phyloP scores from a whole-genome alignment of 1,140 invertebrate genomes.

The Pantala flavescens region DNA sequence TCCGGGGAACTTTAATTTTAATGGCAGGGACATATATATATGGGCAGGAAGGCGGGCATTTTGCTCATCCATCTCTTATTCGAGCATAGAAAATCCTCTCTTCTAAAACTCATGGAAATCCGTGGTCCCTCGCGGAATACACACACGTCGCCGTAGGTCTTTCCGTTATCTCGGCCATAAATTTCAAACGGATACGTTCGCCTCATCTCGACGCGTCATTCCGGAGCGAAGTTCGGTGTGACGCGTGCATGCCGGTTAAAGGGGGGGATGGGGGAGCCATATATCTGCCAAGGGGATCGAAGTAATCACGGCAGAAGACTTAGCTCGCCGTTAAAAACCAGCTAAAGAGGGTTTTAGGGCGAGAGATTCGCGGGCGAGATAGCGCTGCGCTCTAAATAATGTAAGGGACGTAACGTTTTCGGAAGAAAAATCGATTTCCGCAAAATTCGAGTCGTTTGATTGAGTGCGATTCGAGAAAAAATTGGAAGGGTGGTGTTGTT shows the following conservation, averaged over 20 bases:
- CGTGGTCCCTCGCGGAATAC: neutral
- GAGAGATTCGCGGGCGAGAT: neutral
- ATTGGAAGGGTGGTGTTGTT: too few species aligned
- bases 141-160: slow-evolving; percentile 1
- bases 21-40: too few species aligned
- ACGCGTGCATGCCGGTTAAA: neutral
- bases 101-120: slow-evolving; percentile 2
- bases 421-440: too few species aligned
- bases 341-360: neutral
- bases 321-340: neutral
- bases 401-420: too few species aligned
- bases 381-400: neutral
- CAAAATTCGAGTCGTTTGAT: too few species aligned
- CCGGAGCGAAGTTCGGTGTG: slow-evolving; percentile 5
- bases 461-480: too few species aligned
- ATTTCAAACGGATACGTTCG: neutral
- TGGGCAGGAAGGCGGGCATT: neutral
- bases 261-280: neutral
- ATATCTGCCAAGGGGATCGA: neutral
- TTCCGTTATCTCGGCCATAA: slow-evolving; percentile 8
- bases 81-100: neutral
- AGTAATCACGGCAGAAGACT: neutral
- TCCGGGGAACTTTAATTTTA: too few species aligned
- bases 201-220: slow-evolving; percentile 3
- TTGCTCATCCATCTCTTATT: neutral